These are phyloP conservation scores for Adrianichthys oophorus DNA, from an alignment of 2,797 vertebrate genomes.

Conservation along the genomic window DNA sequence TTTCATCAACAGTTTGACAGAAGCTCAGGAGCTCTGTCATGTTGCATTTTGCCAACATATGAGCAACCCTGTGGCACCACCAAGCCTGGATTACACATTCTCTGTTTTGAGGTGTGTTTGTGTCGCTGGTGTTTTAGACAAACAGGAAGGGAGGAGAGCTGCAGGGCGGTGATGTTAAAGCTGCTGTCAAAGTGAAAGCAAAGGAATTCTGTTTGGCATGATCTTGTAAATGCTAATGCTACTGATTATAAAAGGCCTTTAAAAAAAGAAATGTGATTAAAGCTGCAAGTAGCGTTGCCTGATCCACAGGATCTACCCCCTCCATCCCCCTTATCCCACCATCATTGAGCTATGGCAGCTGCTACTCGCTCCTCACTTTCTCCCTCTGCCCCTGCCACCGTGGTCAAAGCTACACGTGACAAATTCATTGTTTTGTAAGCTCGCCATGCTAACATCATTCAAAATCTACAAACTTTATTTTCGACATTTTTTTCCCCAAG, in stretches of 20 bases:
- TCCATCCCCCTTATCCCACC: no score
- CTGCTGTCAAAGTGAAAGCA: conserved; percentile 43
- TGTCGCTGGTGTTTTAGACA: conserved; percentile 5
- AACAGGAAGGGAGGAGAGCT: conserved; percentile 14
- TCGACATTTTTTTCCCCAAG: no score
- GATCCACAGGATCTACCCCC: no score
- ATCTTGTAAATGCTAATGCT: conserved; percentile 24
- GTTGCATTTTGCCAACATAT: conserved; percentile 38
- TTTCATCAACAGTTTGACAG: conserved; percentile 61
- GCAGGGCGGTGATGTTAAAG: conserved; percentile 14
- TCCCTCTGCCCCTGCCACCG: no score
- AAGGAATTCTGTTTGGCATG: conserved; percentile 42
- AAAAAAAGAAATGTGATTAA: not conserved
- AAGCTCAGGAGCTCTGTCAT: conserved; percentile 55
- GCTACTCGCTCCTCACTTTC: no score
- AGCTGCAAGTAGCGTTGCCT: no score
- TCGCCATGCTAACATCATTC: no score
- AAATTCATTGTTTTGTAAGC: no score
- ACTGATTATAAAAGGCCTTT: conserved; percentile 17
- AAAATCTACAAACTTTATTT: no score
- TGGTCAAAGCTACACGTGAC: no score
- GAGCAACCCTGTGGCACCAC: conserved; percentile 25
- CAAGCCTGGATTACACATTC: conserved; percentile 21
- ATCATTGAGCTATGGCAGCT: no score
- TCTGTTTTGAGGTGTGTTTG: conserved; percentile 8